Percentiles rank a stretch among this genome's conserved stretches.
These are phyloP conservation scores for Antigone vipio DNA, from an alignment of 2,113 vertebrate species.

Conservation along the genomic window DNA sequence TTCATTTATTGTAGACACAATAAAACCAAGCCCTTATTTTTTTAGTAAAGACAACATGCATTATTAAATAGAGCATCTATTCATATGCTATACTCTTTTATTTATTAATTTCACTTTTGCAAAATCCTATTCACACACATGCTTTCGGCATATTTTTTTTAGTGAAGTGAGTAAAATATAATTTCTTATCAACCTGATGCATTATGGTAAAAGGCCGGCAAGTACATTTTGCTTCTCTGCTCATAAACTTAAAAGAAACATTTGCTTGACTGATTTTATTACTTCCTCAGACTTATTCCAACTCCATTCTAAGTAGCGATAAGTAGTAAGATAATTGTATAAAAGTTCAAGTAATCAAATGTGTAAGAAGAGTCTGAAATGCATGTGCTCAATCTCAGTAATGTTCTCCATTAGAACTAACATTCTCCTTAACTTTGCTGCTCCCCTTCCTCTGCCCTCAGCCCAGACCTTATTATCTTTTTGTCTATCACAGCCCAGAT, in stretches of 20 bases:
- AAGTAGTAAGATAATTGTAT: slow-evolving; percentile 35
- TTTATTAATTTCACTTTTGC: slow-evolving; percentile 13
- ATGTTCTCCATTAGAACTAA: background rate
- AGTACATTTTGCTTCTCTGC: background rate
- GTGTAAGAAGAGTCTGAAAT: background rate
- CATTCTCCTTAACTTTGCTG: background rate
- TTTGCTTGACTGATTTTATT: slow-evolving; percentile 30
- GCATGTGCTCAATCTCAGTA: background rate
- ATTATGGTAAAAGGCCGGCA: background rate
- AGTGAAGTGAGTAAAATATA: background rate
- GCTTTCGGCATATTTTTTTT: background rate
- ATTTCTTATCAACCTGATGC: background rate
- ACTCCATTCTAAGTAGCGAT: background rate
- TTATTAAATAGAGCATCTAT: slow-evolving; percentile 27
- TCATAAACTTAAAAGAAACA: slow-evolving; percentile 3
- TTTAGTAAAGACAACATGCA: background rate
- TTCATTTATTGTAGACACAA: background rate
- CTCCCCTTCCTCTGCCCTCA: background rate
- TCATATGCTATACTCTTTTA: background rate
- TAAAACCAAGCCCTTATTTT: background rate
- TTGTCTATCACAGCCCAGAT: background rate
- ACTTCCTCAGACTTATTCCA: background rate
- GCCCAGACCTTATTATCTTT: background rate
- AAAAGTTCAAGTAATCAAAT: slow-evolving; percentile 20
- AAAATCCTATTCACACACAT: background rate